A percentile compares a stretch with the other conserved stretches of the same genome.
phyloP scores from a whole-genome alignment of 2,797 vertebrate genomes.

The Parauchenoglanis punctatus region DNA sequence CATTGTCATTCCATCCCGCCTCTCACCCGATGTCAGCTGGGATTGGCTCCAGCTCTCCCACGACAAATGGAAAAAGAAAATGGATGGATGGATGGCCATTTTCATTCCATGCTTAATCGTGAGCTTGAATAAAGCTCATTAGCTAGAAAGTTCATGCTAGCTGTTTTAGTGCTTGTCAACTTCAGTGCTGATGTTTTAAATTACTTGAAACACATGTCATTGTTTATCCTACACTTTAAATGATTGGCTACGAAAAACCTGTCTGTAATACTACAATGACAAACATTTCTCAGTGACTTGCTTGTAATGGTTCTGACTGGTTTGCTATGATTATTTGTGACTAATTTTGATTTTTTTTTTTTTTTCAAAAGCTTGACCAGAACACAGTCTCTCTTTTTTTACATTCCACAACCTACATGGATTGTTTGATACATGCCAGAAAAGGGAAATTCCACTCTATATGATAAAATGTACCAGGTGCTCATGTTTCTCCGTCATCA shows the following conservation, averaged over 20 bases:
- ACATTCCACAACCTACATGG: not conserved
- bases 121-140: not conserved
- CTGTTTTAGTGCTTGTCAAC: not conserved
- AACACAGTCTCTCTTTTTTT: not conserved
- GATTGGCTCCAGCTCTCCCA: no score
- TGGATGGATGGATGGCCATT: no score
- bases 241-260: not conserved
- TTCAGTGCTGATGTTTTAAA: not conserved
- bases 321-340: not conserved
- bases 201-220: not conserved
- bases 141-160: not conserved
- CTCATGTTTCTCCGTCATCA: conserved; percentile 65
- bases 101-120: not conserved
- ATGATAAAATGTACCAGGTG: conserved; percentile 53
- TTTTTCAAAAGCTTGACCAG: not conserved
- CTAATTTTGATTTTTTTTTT: not conserved
- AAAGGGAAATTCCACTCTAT: conserved; percentile 53
- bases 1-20: no score
- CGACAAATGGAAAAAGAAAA: no score
- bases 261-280: not conserved
- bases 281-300: not conserved
- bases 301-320: not conserved
- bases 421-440: conserved; percentile 1
- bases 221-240: not conserved
- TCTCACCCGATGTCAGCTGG: no score